Percentiles rank a stretch among this genome's conserved stretches.
phyloP scores from a whole-genome alignment of 1,140 invertebrate genomes.

The Calephelis nemesis region DNA sequence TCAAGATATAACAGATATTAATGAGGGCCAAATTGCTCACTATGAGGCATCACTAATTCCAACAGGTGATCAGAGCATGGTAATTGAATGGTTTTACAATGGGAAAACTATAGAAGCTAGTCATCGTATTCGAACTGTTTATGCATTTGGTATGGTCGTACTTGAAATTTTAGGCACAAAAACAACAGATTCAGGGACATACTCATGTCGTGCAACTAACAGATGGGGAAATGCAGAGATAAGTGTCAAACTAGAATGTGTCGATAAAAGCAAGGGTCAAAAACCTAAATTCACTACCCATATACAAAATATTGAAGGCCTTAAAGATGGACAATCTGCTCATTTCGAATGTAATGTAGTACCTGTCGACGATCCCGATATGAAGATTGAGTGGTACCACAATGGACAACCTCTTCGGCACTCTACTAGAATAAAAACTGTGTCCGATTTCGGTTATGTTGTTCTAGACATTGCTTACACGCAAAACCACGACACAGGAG shows the following conservation, averaged over 20 bases:
- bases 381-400: slow-evolving; percentile 98
- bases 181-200: slow-evolving; percentile 92
- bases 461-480: slow-evolving; percentile 96
- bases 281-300: slow-evolving; percentile 92
- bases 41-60: slow-evolving; percentile 96
- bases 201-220: slow-evolving; percentile 93
- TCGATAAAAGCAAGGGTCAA: slow-evolving; percentile 91
- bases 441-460: slow-evolving; percentile 97
- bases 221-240: slow-evolving; percentile 93
- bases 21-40: slow-evolving; percentile 94
- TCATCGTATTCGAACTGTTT: slow-evolving; percentile 93
- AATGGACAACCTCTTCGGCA: slow-evolving; percentile 93
- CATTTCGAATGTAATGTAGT: slow-evolving; percentile 96
- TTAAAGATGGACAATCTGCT: slow-evolving; percentile 94
- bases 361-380: slow-evolving; percentile 94
- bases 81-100: slow-evolving; percentile 98
- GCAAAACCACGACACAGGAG: slow-evolving; percentile 95
- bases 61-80: slow-evolving; percentile 96
- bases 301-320: slow-evolving; percentile 89
- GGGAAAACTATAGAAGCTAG: slow-evolving; percentile 92
- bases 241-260: slow-evolving; percentile 89
- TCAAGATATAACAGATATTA: slow-evolving; percentile 88
- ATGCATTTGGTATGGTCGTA: slow-evolving; percentile 97
- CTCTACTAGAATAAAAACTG: slow-evolving; percentile 94
- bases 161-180: slow-evolving; percentile 94